A percentile compares a stretch with the other conserved stretches of the same genome.
Evolutionary conservation across 2,888 invertebrate species (phyloP).

Genomic region (Galerucella nymphaeae): DNA sequence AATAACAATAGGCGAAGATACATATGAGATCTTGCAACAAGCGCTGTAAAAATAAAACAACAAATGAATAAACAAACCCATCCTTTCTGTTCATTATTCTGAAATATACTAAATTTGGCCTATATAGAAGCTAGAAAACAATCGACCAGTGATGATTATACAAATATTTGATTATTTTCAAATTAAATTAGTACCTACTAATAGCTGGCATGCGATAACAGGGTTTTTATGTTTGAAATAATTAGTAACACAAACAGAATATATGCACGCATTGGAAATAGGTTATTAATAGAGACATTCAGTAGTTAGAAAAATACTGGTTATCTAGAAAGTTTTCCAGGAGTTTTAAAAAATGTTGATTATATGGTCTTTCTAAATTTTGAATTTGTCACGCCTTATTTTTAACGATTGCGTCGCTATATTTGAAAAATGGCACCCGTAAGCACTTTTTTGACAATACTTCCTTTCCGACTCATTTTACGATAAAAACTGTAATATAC

Average conservation of each 20-base stretch:
- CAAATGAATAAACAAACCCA: neutral
- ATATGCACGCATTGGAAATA: neutral
- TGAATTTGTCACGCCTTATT: too few species aligned
- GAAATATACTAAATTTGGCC: neutral
- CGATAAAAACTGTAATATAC: too few species aligned
- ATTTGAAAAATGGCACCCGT: too few species aligned
- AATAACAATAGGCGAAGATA: too few species aligned
- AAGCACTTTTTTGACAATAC: too few species aligned
- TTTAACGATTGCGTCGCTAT: too few species aligned
- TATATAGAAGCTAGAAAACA: neutral
- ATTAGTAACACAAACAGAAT: neutral
- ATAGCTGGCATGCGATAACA: slow-evolving; percentile 1
- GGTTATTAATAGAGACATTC: neutral
- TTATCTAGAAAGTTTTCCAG: too few species aligned
- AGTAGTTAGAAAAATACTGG: too few species aligned
- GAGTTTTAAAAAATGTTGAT: too few species aligned
- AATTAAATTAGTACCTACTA: neutral
- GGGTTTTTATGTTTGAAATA: neutral
- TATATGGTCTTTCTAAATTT: too few species aligned
- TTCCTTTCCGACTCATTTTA: neutral
- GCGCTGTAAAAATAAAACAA: neutral
- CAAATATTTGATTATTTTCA: slow-evolving; percentile 16
- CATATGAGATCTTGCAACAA: too few species aligned
- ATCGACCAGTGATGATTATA: neutral
- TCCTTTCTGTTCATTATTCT: neutral